phyloP scores from a whole-genome alignment of 2,888 invertebrate species.

The Leucoptera coffeella region DNA sequence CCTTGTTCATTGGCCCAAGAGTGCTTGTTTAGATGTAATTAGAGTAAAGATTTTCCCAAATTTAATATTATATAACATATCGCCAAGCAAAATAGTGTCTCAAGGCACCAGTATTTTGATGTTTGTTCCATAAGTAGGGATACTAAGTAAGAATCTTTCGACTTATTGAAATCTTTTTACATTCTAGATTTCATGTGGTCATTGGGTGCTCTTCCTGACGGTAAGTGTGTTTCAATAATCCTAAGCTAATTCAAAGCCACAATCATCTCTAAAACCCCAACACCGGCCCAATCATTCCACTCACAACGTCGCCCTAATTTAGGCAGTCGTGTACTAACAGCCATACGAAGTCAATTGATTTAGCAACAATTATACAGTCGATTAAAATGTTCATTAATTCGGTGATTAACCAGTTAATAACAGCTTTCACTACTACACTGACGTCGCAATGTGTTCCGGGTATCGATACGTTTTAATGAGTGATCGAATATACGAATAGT shows the following conservation, averaged over 20 bases:
- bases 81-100: slow-evolving; percentile 55
- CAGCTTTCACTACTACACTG: too few relatives aligned
- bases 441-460: slow-evolving; percentile 1
- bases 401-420: too few relatives aligned
- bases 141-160: slow-evolving; percentile 43
- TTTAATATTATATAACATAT: too few relatives aligned
- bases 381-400: too few relatives aligned
- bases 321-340: background rate
- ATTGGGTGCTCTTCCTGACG: slow-evolving; percentile 95
- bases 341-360: too few relatives aligned
- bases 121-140: background rate
- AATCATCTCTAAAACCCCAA: slow-evolving; percentile 15
- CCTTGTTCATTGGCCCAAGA: too few relatives aligned
- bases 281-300: slow-evolving; percentile 13
- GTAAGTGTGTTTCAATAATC: slow-evolving; percentile 61
- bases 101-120: slow-evolving; percentile 23
- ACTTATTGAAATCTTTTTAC: slow-evolving; percentile 55
- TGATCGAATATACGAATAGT: too few relatives aligned
- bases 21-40: too few relatives aligned
- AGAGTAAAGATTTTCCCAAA: too few relatives aligned
- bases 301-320: background rate
- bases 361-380: too few relatives aligned
- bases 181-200: slow-evolving; percentile 98
- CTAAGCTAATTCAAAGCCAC: slow-evolving; percentile 29
- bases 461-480: slow-evolving; percentile 1